Evolutionary conservation across 2,113 vertebrate species (phyloP), one percentile per base, ranked within the genome.

Genomic region (Bagarius yarrelli): DNA sequence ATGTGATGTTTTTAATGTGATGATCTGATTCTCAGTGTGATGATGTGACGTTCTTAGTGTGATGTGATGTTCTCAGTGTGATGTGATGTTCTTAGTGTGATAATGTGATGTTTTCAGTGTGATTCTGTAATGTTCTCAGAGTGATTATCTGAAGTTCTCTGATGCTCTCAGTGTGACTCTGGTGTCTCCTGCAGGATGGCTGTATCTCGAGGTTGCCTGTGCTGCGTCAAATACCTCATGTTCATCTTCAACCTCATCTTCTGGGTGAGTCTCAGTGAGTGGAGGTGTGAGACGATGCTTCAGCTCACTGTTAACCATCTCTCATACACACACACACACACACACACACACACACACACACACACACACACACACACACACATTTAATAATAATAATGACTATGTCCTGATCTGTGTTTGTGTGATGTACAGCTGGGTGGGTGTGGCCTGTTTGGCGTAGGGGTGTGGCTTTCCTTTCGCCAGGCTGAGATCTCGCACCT

Each of bases 161-260:
- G 9, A 15, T 18, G 8, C 23, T 57, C 56, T 56, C 57, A 34
- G 25, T 74, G 79, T 50, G 19, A 21, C 52, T 83, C 72, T 80
- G 64, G n/a, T 83, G n/a, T 78, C 72, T 82, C 83, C 21, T 25
- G 70, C 87, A 93, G 92, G 81, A 92, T 93, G 90, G 83, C 89
- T 0, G 83, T 78, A 80, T 92, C 92, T 8, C 89, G 84, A 59
- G 88, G 84, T 61, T 95, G 93, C 86, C 86, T 95, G 67, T 93
- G 93, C 80, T 94, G 92, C 25, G 91, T 95, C 85, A 95, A 95
- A 85, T 94, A 95, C 80, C 84, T 94, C 81, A 93, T 95, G 93
- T 94, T 95, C 83, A 84, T 95, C 87, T 95, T 95, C 82, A 95
- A 95, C 86, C 93, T 95, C 84, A 91, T 95, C 88, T 95, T 95